Conservation (phyloP, 2,888 invertebrate genomes). For the Apodemia mormo region DNA sequence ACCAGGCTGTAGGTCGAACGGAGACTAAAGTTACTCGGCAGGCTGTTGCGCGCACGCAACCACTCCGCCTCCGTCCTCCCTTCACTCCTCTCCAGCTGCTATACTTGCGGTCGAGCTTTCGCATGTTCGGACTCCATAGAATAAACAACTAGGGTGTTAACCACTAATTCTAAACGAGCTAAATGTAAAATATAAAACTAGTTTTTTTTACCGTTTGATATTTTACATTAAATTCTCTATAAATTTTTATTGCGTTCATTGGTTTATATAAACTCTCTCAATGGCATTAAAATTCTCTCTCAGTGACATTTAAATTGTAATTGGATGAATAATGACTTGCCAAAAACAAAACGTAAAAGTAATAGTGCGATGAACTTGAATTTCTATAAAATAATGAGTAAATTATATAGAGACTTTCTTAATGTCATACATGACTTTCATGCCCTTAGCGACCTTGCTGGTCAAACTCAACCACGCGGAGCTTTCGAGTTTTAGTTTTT, state of each 20-base stretch:
- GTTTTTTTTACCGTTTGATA: constrained; percentile 18
- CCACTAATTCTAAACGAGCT: constrained; percentile 59
- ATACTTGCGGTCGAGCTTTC: constrained; percentile 65
- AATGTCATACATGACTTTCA: background rate
- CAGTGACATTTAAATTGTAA: background rate
- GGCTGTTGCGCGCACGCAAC: constrained; percentile 48
- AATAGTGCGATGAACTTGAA: constrained; percentile 8
- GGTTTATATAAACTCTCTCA: background rate
- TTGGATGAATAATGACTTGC: background rate
- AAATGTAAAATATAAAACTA: constrained; percentile 35
- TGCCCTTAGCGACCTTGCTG: constrained; percentile 1
- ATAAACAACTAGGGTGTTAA: constrained; percentile 62
- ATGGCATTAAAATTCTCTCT: background rate
- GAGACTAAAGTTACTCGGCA: constrained; percentile 63
- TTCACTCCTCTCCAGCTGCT: constrained; percentile 41
- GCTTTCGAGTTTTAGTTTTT: constrained; percentile 4
- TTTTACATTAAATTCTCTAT: constrained; percentile 22
- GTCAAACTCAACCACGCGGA: background rate
- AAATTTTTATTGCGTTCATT: constrained; percentile 5
- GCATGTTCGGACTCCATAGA: constrained; percentile 55
- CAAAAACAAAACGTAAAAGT: background rate
- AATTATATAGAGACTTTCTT: background rate
- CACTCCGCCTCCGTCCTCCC: constrained; percentile 39
- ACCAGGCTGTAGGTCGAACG: constrained; percentile 74
- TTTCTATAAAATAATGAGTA: background rate